phyloP scores from a whole-genome alignment of 1,140 invertebrate species.

The Tetramorium simillimum region DNA sequence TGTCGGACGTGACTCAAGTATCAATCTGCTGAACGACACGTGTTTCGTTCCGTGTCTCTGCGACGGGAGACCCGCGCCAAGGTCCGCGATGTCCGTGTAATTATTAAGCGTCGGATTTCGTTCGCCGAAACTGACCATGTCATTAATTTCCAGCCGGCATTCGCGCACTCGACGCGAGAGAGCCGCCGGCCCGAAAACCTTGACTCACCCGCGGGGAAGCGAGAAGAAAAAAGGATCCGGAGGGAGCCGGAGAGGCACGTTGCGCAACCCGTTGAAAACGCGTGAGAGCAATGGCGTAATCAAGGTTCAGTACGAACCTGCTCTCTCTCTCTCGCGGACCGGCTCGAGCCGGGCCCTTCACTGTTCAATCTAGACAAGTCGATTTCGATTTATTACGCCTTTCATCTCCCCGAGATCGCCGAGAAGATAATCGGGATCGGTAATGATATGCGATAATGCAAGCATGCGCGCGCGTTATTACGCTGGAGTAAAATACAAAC shows the following conservation, averaged over 20 bases:
- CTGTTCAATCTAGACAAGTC: slow-evolving; percentile 16
- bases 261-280: slow-evolving; percentile 33
- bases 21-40: neutral
- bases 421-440: slow-evolving; percentile 7
- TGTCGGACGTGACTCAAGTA: neutral
- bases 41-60: neutral
- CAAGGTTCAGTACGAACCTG: slow-evolving; percentile 1
- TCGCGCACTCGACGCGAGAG: neutral
- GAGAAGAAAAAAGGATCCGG: neutral
- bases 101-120: slow-evolving; percentile 34
- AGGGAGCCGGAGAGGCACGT: neutral
- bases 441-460: neutral
- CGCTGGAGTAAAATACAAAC: neutral
- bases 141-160: slow-evolving; percentile 39
- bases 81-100: neutral
- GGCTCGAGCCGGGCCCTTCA: neutral
- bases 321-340: neutral
- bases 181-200: slow-evolving; percentile 37
- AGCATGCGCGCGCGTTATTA: neutral
- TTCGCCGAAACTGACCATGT: slow-evolving; percentile 19
- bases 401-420: slow-evolving; percentile 9
- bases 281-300: slow-evolving; percentile 10
- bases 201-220: slow-evolving; percentile 19
- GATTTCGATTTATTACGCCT: slow-evolving; percentile 18
- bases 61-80: neutral